These are phyloP conservation scores for Hemicordylus capensis DNA, from an alignment of 2,113 vertebrate species.

Conservation along the genomic window DNA sequence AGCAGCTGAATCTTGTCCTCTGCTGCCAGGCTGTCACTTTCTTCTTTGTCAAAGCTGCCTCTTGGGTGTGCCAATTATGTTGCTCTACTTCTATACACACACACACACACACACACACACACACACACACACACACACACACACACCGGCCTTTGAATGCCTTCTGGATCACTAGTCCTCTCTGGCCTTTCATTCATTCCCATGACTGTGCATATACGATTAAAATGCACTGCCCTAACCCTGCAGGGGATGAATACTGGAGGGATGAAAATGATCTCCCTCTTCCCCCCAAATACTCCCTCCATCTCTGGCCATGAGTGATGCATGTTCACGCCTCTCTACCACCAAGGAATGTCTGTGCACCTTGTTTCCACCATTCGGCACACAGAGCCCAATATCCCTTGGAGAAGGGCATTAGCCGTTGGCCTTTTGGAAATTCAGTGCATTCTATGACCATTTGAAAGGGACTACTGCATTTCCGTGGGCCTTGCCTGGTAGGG, in stretches of 20 bases:
- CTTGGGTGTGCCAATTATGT: constrained; percentile 34
- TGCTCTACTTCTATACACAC: constrained; percentile 21
- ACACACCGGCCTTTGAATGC: constrained; percentile 36
- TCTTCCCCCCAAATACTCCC: background rate
- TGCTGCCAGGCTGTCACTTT: constrained; percentile 3
- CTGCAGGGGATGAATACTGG: background rate
- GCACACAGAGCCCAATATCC: no score
- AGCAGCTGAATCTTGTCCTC: constrained; percentile 42
- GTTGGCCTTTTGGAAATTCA: no score
- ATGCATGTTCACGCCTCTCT: no score
- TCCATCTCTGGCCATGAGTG: no score
- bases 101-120: no score
- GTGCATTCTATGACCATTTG: no score
- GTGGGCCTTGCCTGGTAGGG: no score
- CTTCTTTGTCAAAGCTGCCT: constrained; percentile 17
- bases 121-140: no score
- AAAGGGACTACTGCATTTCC: no score
- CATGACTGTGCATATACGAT: background rate
- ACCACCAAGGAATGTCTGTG: no score
- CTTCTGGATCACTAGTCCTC: constrained; percentile 14
- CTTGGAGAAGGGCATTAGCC: no score
- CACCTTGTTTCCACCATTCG: no score
- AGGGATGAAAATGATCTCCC: background rate
- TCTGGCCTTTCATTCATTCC: constrained; percentile 36
- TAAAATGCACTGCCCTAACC: background rate